Conservation (phyloP, 2,888 invertebrate genomes). For the Polia nebulosa region DNA sequence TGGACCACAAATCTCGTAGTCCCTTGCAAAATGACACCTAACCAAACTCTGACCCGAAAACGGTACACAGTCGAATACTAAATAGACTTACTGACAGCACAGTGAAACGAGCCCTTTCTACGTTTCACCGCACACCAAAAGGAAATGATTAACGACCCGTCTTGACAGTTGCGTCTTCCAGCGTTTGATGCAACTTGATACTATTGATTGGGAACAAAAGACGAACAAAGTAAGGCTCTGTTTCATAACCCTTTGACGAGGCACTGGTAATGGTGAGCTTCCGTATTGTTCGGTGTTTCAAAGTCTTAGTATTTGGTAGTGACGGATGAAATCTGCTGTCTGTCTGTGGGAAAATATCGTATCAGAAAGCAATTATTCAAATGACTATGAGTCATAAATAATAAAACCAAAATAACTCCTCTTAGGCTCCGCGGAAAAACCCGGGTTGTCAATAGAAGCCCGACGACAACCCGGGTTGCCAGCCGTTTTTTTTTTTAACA, state of each 20-base stretch:
- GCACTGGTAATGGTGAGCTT: slow-evolving; percentile 15
- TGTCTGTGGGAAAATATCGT: neutral
- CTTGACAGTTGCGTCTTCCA: slow-evolving; percentile 75
- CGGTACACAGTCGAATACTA: slow-evolving; percentile 10
- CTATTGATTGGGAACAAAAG: slow-evolving; percentile 75
- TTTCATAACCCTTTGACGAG: slow-evolving; percentile 52
- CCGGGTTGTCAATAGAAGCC: no score
- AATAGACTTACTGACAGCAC: slow-evolving; percentile 32
- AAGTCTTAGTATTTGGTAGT: slow-evolving; percentile 6
- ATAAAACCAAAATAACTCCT: no score
- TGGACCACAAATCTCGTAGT: neutral
- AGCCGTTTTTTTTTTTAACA: no score
- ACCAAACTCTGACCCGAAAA: slow-evolving; percentile 6
- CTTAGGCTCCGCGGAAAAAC: no score
- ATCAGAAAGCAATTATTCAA: no score
- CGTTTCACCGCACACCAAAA: slow-evolving; percentile 59
- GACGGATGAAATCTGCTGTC: neutral
- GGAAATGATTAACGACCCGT: slow-evolving; percentile 81
- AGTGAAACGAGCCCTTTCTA: slow-evolving; percentile 23
- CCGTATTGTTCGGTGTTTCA: slow-evolving; percentile 15
- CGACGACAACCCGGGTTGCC: no score
- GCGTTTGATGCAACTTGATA: slow-evolving; percentile 78
- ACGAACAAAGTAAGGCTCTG: slow-evolving; percentile 59
- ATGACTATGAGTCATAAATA: no score
- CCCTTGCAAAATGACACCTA: slow-evolving; percentile 7